Percentiles rank a stretch among this genome's conserved stretches.
Conservation (phyloP, 2,113 vertebrate genomes). For the Dipodomys spectabilis region DNA sequence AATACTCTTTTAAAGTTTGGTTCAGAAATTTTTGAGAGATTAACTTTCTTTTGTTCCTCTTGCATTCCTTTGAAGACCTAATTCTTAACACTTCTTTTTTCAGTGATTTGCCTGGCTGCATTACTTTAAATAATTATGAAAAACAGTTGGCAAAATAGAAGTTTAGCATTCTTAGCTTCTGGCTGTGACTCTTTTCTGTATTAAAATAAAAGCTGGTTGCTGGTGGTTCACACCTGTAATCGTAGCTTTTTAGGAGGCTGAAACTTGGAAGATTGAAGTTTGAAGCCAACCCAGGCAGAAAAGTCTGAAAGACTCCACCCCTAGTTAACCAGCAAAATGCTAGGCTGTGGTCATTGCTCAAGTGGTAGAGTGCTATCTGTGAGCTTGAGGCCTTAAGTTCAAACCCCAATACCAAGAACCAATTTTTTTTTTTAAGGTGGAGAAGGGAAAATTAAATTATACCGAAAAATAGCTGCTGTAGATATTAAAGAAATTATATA, state of each 20-base stretch:
- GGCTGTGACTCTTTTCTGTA: neutral
- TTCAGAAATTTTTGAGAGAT: neutral
- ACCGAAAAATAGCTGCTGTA: neutral
- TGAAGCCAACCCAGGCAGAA: too few relatives aligned
- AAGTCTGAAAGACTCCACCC: too few relatives aligned
- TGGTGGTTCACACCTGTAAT: too few relatives aligned
- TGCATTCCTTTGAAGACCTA: constrained; percentile 30
- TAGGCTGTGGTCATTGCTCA: too few relatives aligned
- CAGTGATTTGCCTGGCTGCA: neutral
- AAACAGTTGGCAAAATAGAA: constrained; percentile 31
- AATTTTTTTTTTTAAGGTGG: too few relatives aligned
- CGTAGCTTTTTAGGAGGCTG: too few relatives aligned
- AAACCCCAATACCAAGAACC: too few relatives aligned
- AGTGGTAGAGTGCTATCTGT: too few relatives aligned
- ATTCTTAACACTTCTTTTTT: constrained; percentile 10
- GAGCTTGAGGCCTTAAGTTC: too few relatives aligned
- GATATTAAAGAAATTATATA: constrained; percentile 34
- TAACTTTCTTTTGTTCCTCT: neutral
- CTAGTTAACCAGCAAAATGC: too few relatives aligned
- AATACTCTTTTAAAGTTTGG: constrained; percentile 51
- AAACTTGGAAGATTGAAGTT: too few relatives aligned
- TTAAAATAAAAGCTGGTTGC: constrained; percentile 1
- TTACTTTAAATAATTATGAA: constrained; percentile 55
- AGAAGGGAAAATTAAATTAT: neutral
- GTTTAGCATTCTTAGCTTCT: constrained; percentile 38